A percentile compares a stretch with the other conserved stretches of the same genome.
phyloP scores from a whole-genome alignment of 2,888 invertebrate species.

The Mactromeris polynyma region DNA sequence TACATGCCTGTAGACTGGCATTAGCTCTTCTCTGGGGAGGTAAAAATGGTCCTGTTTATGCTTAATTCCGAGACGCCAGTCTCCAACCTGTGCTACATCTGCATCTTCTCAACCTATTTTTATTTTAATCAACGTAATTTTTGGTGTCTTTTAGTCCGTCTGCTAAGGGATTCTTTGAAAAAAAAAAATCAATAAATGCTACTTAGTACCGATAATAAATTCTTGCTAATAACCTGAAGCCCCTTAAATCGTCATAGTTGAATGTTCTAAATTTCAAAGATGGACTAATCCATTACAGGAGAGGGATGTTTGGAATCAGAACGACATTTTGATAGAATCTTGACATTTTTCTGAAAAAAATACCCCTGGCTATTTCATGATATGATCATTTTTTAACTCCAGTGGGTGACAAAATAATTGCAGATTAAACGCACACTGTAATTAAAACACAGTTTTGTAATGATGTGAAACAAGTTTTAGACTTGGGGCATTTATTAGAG shows the following conservation, averaged over 20 bases:
- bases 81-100: background rate
- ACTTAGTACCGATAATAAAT: background rate
- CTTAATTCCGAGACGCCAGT: background rate
- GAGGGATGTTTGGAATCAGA: background rate
- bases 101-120: background rate
- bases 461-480: background rate
- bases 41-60: background rate
- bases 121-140: background rate
- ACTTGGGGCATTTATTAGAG: background rate
- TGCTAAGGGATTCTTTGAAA: background rate
- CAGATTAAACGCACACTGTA: too few relatives aligned
- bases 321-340: background rate
- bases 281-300: background rate
- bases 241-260: background rate
- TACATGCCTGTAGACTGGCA: slow-evolving; percentile 14
- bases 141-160: background rate
- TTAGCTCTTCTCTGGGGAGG: slow-evolving; percentile 1
- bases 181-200: background rate
- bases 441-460: background rate
- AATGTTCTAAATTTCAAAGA: background rate
- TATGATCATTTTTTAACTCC: too few relatives aligned
- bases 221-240: background rate
- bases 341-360: too few relatives aligned
- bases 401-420: too few relatives aligned
- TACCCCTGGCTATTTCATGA: too few relatives aligned